A percentile compares a stretch with the other conserved stretches of the same genome.
Conservation (phyloP, 2,113 vertebrate genomes). For the Oryzias curvinotus region DNA sequence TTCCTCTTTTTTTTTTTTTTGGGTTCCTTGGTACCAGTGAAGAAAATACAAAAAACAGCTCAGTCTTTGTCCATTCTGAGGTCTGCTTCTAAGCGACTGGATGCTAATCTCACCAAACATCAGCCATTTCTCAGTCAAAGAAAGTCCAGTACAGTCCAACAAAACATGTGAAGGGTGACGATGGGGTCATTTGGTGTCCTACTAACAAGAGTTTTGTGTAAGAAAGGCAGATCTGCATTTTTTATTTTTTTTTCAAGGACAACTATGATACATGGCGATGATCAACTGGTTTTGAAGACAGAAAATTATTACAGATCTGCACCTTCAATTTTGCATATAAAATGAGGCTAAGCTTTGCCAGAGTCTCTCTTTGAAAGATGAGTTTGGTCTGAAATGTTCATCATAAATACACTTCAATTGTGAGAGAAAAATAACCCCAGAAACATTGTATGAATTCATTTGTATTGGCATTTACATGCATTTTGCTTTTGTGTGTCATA, state of each 20-base stretch:
- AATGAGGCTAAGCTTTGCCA: no score
- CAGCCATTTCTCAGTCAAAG: constrained; percentile 44
- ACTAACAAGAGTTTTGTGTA: constrained; percentile 66
- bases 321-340: no score
- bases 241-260: background rate
- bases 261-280: no score
- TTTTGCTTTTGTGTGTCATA: no score
- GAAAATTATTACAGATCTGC: no score
- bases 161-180: constrained; percentile 26
- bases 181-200: constrained; percentile 52
- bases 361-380: no score
- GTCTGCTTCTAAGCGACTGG: constrained; percentile 31
- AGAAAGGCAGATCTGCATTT: constrained; percentile 19
- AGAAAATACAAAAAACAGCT: constrained; percentile 25
- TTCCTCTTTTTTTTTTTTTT: constrained; percentile 55
- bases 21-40: constrained; percentile 11
- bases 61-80: constrained; percentile 50
- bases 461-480: no score
- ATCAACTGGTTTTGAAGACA: no score
- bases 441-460: no score
- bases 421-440: no score
- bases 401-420: no score
- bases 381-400: no score
- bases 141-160: constrained; percentile 29
- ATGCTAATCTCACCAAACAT: constrained; percentile 55